Evolutionary conservation across 2,888 invertebrate genomes (phyloP), one percentile per base, ranked within the genome.

Genomic region (Watsonalla binaria): DNA sequence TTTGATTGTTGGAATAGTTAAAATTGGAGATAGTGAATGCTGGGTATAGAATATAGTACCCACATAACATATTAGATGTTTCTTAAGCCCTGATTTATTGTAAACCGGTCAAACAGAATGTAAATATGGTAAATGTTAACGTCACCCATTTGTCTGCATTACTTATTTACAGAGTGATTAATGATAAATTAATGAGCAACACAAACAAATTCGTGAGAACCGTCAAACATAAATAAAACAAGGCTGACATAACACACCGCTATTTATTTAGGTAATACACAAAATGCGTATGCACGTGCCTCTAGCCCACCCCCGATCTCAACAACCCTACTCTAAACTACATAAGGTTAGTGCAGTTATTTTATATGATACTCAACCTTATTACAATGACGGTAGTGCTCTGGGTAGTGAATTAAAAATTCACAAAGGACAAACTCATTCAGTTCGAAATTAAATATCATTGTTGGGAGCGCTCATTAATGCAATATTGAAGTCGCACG

Each of bases 211-310:
- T 78, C 79, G 82, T 86, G 85, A 80, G 84, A 88, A 87, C 79
- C 75, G 68, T 71, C 59, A 72, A 78, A 78, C 72, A 78, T 72
- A 79, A 78, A 76, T 77, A 78, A 66, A 66, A 71, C 72, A 74
- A 66, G 62, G 70, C 68, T 69, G 14, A 15, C 37, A 14, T 73
- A 76, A 72, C 71, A 68, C 62, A 70, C 71, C 68, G 72, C 73
- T 86, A 88, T 89, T 90, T 90, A 88, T 90, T 89, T 87, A 80
- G 86, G 84, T 84, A 85, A 86, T 86, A 85, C 86, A 79, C 86
- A 84, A 86, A 86, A 86, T 86, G 84, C 83, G 78, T 68, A 75
- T 76, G 82, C 89, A 90, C 89, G 89, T 85, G 88, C 82, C 82
- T 56, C 63, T 67, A 72, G 70, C 63, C 65, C 74, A 71, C 75